Base-by-base conservation (phyloP, 2,888 invertebrate species). In the Lasioglossum morio region DNA sequence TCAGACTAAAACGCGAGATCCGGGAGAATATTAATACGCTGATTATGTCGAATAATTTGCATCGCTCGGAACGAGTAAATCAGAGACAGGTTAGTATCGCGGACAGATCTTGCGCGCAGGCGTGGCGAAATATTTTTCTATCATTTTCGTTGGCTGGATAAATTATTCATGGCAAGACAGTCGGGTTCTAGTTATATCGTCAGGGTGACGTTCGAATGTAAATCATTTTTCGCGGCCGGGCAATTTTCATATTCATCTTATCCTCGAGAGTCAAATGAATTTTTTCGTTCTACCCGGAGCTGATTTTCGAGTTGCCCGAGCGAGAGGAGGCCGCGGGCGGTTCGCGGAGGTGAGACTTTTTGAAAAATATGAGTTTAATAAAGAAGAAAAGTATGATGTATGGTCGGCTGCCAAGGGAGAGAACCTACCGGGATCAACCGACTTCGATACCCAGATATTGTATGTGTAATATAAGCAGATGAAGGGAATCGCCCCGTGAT, bases 351-450 rank as follows among this genome's bases (percentile, higher is more conserved):
- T 89, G 92, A 92, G 92, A 90, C 88, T 91, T 91, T 89, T 91
- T 92, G 92, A 93, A 94, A 94, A 94, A 94, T 95, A 95, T 94
- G 93, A 94, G 94, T 95, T 94, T 94, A 95, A 94, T 94, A 95
- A 95, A 95, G 94, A 93, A 93, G 92, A 92, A 63, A 92, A 92
- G 92, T 91, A 92, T 94, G 95, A 94, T 95, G 94, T 94, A 94
- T 94, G 92, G 92, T 85, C 82, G 77, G 87, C 83, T 84, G 88
- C 87, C 89, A 89, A 90, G 92, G 92, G 92, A 89, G 91, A 90
- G 89, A 92, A 91, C 91, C 91, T 92, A 90, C 89, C 92, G 81
- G 92, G 92, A 94, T 94, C 93, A 92, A 93, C 92, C 90, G 81
- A 89, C 93, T 94, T 94, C 93, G 94, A 94, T 94, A 94, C 91